Conservation (phyloP, 2,113 vertebrate species). For the Poicephalus gulielmi region DNA sequence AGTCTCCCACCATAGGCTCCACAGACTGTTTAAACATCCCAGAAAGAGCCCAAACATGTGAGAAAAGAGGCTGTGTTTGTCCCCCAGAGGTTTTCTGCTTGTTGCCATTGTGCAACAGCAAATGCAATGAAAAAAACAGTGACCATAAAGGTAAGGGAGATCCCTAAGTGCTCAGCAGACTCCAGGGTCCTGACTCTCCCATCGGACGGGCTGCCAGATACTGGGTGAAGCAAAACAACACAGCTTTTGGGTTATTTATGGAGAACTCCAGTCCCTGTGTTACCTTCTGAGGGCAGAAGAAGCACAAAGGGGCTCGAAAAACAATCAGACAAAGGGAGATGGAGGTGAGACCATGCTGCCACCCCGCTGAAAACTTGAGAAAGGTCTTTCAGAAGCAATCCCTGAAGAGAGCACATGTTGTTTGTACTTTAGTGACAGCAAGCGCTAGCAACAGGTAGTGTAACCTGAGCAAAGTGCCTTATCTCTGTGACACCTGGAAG, state of each 20-base stretch:
- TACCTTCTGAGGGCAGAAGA: not conserved
- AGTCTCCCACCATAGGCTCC: not conserved
- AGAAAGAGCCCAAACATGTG: not conserved
- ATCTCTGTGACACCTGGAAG: constrained; percentile 30
- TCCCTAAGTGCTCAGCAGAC: not conserved
- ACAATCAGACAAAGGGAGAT: not conserved
- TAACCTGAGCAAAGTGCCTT: not conserved
- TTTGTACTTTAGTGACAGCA: not conserved
- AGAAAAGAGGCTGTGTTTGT: not conserved
- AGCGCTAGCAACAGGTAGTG: not conserved
- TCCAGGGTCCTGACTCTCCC: not conserved
- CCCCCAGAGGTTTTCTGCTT: not conserved
- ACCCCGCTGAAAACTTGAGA: not conserved
- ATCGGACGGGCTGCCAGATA: too few species aligned
- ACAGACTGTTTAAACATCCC: not conserved
- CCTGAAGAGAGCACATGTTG: rapidly evolving
- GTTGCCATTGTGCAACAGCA: not conserved
- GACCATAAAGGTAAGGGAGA: not conserved
- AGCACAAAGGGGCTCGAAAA: not conserved
- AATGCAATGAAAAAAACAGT: not conserved
- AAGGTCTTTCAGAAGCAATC: not conserved
- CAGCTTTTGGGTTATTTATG: not conserved
- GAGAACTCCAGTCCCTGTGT: not conserved
- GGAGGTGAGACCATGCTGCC: not conserved
- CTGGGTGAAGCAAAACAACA: not conserved